Percentiles rank a stretch among this genome's conserved stretches.
Conservation (phyloP, 2,888 invertebrate genomes). For the Melinaea menophilus region DNA sequence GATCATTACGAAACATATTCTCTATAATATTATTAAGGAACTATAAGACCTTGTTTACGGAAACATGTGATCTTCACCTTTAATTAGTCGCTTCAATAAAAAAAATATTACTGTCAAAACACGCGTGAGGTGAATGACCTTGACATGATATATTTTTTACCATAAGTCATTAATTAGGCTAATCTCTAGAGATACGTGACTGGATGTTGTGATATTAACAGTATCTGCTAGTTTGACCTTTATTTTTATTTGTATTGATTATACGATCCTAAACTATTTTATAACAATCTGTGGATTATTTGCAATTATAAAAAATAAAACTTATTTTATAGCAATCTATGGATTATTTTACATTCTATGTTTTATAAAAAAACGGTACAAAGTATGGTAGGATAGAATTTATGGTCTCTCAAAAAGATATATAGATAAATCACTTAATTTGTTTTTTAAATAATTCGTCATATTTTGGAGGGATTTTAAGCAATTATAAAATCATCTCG, state of each 20-base stretch:
- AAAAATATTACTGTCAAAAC: slow-evolving; percentile 12
- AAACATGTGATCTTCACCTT: slow-evolving; percentile 15
- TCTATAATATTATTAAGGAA: slow-evolving; percentile 18
- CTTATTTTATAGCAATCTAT: too few relatives aligned
- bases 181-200: slow-evolving; percentile 2
- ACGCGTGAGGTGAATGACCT: slow-evolving; percentile 21
- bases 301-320: too few relatives aligned
- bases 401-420: too few relatives aligned
- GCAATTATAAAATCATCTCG: neutral
- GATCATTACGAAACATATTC: neutral
- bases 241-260: neutral
- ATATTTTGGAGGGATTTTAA: too few relatives aligned
- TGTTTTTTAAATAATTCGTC: too few relatives aligned
- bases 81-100: slow-evolving; percentile 10
- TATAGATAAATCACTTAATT: too few relatives aligned
- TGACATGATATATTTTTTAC: slow-evolving; percentile 19
- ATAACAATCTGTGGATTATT: neutral
- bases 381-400: too few relatives aligned
- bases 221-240: slow-evolving; percentile 8
- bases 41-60: slow-evolving; percentile 24
- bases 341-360: too few relatives aligned
- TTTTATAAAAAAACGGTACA: too few relatives aligned
- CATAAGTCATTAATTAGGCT: slow-evolving; percentile 22
- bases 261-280: neutral
- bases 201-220: neutral